These are phyloP conservation scores for Coecobrya sp. DNA, from an alignment of 2,888 invertebrate genomes.

Conservation along the genomic window DNA sequence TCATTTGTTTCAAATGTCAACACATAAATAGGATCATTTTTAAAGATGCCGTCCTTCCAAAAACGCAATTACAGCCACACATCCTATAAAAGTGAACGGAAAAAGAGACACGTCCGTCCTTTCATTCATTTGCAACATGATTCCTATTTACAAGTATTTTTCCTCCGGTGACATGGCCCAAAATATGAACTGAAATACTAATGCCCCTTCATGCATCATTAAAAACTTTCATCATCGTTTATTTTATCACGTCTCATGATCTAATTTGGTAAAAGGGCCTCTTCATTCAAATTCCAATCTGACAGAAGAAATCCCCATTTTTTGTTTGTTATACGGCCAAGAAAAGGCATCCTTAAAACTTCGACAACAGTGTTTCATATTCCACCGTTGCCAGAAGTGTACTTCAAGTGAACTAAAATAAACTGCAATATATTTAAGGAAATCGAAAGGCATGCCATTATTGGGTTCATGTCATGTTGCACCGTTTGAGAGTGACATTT, in stretches of 20 bases:
- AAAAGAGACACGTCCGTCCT: neutral
- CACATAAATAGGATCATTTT: too few relatives aligned
- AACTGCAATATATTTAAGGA: slow-evolving; percentile 16
- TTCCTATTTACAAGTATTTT: neutral
- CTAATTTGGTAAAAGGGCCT: slow-evolving; percentile 53
- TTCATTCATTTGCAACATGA: neutral
- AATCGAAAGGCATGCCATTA: slow-evolving; percentile 41
- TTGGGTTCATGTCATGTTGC: slow-evolving; percentile 20
- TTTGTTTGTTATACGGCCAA: neutral
- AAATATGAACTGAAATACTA: neutral
- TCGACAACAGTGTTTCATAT: neutral
- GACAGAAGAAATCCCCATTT: slow-evolving; percentile 50
- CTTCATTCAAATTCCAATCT: slow-evolving; percentile 27
- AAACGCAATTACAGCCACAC: too few relatives aligned
- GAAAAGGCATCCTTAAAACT: neutral
- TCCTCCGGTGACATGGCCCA: slow-evolving; percentile 38
- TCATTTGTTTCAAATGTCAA: too few relatives aligned
- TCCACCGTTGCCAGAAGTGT: neutral
- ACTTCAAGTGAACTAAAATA: neutral
- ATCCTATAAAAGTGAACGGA: neutral
- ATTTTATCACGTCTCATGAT: slow-evolving; percentile 60
- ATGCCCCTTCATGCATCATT: neutral
- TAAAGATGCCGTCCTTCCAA: too few relatives aligned
- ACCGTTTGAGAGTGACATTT: slow-evolving; percentile 48
- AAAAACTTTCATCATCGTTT: slow-evolving; percentile 28